These are phyloP conservation scores for Microtus montanus DNA, from an alignment of 2,113 vertebrate genomes.

Conservation along the genomic window DNA sequence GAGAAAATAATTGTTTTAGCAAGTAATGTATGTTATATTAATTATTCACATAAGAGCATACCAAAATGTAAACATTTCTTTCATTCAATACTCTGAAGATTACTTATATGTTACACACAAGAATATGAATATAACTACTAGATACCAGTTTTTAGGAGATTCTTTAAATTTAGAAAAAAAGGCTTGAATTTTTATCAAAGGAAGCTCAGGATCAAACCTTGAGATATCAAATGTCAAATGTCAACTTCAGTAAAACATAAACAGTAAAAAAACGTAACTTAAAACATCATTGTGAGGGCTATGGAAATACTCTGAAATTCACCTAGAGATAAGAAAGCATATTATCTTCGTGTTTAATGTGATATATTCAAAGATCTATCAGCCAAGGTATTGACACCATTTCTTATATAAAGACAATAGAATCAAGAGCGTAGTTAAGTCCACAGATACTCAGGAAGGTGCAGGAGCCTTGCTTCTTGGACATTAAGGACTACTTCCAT, in stretches of 20 bases:
- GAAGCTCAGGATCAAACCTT: neutral
- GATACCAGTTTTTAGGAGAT: neutral
- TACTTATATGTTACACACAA: neutral
- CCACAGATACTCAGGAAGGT: neutral
- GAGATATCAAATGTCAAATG: neutral
- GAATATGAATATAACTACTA: neutral
- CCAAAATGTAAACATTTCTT: constrained; percentile 23
- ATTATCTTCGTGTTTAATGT: neutral
- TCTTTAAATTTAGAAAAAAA: neutral
- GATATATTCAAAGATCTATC: neutral
- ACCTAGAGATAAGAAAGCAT: neutral
- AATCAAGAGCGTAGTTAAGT: neutral
- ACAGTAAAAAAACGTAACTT: neutral
- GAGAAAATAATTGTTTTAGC: neutral
- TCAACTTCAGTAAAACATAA: neutral
- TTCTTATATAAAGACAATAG: neutral
- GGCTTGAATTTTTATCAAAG: neutral
- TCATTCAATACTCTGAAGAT: neutral
- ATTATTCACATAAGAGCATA: neutral
- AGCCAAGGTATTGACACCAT: neutral
- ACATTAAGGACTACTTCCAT: neutral
- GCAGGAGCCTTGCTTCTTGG: neutral
- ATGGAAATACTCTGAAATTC: neutral
- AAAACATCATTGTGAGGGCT: neutral
- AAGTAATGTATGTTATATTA: neutral